These are phyloP conservation scores for Pristionchus pacificus DNA, from an alignment of 1,140 invertebrate genomes.

Conservation along the genomic window DNA sequence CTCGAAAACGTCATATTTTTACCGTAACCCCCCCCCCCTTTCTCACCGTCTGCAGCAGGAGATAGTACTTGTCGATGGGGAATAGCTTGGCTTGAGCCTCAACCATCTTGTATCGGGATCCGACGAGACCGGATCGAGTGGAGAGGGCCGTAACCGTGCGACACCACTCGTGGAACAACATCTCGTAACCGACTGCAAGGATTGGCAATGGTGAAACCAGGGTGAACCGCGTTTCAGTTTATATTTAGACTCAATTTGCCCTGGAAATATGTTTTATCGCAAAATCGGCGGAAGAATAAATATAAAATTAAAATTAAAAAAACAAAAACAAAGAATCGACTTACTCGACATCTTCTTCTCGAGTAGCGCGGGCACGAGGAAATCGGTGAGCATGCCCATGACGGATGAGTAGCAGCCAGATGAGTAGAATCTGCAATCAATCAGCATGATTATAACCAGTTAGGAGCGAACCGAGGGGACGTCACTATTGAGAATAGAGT, in stretches of 20 bases:
- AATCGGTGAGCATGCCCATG: slow-evolving; percentile 22
- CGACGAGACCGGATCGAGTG: not conserved
- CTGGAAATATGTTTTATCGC: slow-evolving; percentile 4
- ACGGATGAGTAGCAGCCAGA: slow-evolving; percentile 74
- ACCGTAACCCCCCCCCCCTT: no score
- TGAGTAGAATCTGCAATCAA: slow-evolving; percentile 73
- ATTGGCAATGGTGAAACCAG: no score
- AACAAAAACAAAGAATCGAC: not conserved
- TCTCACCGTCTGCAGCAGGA: not conserved
- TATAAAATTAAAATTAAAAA: not conserved
- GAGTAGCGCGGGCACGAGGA: slow-evolving; percentile 15
- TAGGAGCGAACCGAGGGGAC: no score
- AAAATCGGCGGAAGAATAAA: not conserved
- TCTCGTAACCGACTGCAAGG: not conserved
- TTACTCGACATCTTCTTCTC: slow-evolving; percentile 6
- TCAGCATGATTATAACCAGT: no score
- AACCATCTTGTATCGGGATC: not conserved
- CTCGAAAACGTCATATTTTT: no score
- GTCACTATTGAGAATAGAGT: no score
- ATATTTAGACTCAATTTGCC: slow-evolving; percentile 12
- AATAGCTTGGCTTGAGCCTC: not conserved
- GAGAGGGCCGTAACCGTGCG: not conserved
- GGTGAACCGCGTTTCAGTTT: no score
- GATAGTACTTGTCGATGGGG: not conserved
- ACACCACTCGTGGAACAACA: not conserved